Percentiles rank a stretch among this genome's conserved stretches.
These are phyloP conservation scores for Oophaga pumilio DNA, from an alignment of 2,113 vertebrate genomes.

Conservation along the genomic window DNA sequence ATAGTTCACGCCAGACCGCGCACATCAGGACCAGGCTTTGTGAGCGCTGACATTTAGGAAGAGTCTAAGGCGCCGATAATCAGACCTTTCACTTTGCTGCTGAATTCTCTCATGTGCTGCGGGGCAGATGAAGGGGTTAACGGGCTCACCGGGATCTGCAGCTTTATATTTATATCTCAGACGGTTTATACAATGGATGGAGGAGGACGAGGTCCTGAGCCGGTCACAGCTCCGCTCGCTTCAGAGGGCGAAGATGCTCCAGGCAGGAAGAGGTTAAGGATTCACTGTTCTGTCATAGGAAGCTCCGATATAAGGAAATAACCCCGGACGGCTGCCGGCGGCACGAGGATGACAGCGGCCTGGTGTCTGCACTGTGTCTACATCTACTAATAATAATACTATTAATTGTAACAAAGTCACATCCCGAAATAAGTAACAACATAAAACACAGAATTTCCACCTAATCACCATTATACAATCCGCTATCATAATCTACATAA, in stretches of 20 bases:
- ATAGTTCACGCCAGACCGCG: background rate
- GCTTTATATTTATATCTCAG: background rate
- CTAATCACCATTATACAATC: too few species aligned
- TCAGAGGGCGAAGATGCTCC: background rate
- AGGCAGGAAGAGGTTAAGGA: background rate
- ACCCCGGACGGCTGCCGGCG: background rate
- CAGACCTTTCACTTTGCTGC: background rate
- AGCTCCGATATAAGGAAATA: background rate
- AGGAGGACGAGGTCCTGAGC: background rate
- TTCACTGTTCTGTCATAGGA: background rate
- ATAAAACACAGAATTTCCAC: too few species aligned
- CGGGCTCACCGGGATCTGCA: background rate
- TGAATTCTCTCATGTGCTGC: background rate
- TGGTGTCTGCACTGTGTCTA: background rate
- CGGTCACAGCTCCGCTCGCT: background rate
- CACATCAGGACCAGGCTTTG: slow-evolving; percentile 13
- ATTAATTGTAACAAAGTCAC: background rate
- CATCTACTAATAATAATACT: background rate
- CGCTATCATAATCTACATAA: too few species aligned
- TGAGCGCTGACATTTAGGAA: slow-evolving; percentile 37
- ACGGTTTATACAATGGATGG: background rate
- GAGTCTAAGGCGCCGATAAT: slow-evolving; percentile 18
- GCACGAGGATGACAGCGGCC: background rate
- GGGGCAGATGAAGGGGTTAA: slow-evolving; percentile 25
- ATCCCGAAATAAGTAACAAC: too few species aligned